Base-by-base conservation (phyloP, 1,140 invertebrate species). In the Ceratosolen fusciceps region DNA sequence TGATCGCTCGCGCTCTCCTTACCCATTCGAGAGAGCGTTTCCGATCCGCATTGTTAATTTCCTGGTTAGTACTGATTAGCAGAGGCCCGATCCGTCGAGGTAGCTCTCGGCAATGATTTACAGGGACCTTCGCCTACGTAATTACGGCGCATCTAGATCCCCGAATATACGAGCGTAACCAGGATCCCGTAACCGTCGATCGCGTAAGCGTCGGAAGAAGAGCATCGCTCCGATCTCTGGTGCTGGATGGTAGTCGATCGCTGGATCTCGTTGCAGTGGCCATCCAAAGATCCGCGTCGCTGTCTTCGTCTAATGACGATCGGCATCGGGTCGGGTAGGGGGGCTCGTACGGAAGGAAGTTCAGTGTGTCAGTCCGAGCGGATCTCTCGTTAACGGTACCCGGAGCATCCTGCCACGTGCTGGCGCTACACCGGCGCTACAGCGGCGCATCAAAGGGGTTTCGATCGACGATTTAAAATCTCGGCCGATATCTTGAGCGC, bases 41-140 rank as follows among this genome's bases (percentile, higher is more conserved):
- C 73, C 73, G 58, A 75, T 65, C 47, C 58, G 73, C 73, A 65
- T 65, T 75, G 73, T 65, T 65, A 75, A 65, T 75, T 75, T 65
- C 39, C 58, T 16, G 26, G 58, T 29, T 31, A 19, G 10, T 39
- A 31, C 58, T 37, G 26, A 82, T 74, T 80, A 82, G 79, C 58
- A 29, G 56, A 76, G 77, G 60, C 54, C 52, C 49, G 70, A 52
- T 68, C 62, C 2, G 31, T 54, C 60, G 74, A 29, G 60, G 52
- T 31, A 76, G 67, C 74, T 76, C 67, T 76, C 52, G 60, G 65
- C 74, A 49, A 76, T 76, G 74, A 76, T 76, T 76, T 76, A 76
- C 67, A 26, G 58, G 12, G 56, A 62, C 37, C 21, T 39, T 52
- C 43, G 74, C 60, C 60, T 76, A 67, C 67, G 52, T 67, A 65